Base-by-base conservation (phyloP, 2,888 invertebrate genomes). In the Caenorhabditis sp. region DNA sequence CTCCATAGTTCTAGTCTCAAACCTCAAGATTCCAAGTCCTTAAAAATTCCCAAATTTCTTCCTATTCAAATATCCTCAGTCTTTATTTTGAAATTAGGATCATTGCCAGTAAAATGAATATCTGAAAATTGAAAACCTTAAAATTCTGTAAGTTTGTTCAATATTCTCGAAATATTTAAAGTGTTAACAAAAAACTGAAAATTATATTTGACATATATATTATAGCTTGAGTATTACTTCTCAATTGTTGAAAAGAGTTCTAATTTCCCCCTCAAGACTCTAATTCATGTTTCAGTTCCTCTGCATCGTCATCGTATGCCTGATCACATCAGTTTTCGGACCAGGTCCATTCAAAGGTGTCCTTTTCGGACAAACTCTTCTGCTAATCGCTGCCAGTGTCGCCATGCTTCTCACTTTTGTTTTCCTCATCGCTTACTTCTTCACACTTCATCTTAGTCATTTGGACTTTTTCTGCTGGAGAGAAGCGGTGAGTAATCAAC, bases 341-440 rank as follows among this genome's bases (percentile, higher is more conserved):
- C 86, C 86, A 12, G 86, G 86, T 8, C 86, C 86, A 56, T 86
- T 86, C 77, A 84, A 83, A 76, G 84, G 80, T 61, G 74, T 85
- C 59, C 82, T 86, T 2, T 83, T 87, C 77, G 86, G 86, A 12
- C 86, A 86, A 59, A 86, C 86, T 0, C 69, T 86, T 26, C 77
- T 86, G 7, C 76, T 85, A 38, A 76, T 83, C 38, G 83, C 83
- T 43, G 80, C 80, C 53, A 84, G 85, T 23, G 76, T 86, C 12
- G 80, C 83, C 23, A 75, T 86, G 67, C 80, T 84, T 36, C 61
- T 86, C 63, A 78, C 86, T 2, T 87, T 87, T 80, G 84, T 85
- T 66, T 84, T 85, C 69, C 76, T 87, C 25, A 74, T 85, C 49
- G 83, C 79, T 59, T 85, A 80, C 69, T 86, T 87, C 75, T 85